phyloP scores from a whole-genome alignment of 2,888 invertebrate genomes.

The Notodonta ziczac region DNA sequence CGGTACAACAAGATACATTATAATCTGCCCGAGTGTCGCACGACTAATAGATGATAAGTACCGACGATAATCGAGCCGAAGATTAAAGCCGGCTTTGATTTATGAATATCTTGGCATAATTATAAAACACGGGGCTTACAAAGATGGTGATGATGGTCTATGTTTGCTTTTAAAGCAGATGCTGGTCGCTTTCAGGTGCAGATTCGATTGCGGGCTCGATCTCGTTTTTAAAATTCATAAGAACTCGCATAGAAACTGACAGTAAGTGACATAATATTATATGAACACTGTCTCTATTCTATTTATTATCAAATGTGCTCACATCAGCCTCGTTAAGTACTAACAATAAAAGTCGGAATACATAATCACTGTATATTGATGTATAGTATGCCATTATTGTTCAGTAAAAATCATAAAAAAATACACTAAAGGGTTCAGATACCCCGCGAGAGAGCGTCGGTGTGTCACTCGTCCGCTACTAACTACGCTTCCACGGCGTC shows the following conservation, averaged over 20 bases:
- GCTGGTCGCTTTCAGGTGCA: too few relatives aligned
- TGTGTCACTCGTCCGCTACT: slow-evolving; percentile 19
- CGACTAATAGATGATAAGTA: background rate
- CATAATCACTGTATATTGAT: background rate
- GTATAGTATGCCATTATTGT: background rate
- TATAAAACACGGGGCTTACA: background rate
- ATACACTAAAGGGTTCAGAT: background rate
- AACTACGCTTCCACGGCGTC: background rate
- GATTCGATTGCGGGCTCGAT: too few relatives aligned
- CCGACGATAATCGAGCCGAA: background rate
- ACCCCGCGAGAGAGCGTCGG: background rate
- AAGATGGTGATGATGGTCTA: too few relatives aligned
- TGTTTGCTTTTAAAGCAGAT: too few relatives aligned
- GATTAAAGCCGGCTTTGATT: background rate
- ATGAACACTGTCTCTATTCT: too few relatives aligned
- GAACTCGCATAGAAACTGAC: too few relatives aligned
- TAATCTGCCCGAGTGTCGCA: background rate
- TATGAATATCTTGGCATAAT: background rate
- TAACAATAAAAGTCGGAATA: background rate
- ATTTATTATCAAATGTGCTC: too few relatives aligned
- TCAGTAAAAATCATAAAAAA: background rate
- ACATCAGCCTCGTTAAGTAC: too few relatives aligned
- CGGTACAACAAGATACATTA: background rate
- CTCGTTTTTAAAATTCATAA: too few relatives aligned
- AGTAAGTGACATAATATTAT: too few relatives aligned